A percentile compares a stretch with the other conserved stretches of the same genome.
phyloP scores from a whole-genome alignment of 2,888 invertebrate genomes.

The Nycteola revayana region DNA sequence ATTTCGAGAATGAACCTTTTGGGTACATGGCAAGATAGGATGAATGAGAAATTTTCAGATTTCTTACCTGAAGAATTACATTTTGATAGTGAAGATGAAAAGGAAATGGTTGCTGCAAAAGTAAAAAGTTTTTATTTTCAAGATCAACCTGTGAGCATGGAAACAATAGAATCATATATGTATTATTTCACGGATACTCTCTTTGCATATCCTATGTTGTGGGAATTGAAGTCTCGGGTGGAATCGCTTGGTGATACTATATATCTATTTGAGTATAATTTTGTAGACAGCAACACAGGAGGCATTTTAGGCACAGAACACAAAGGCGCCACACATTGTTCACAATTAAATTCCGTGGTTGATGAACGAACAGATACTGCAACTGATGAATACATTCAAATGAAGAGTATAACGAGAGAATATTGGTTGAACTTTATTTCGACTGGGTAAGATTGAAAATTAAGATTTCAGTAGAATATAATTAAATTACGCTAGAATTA shows the following conservation, averaged over 20 bases:
- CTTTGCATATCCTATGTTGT: constrained; percentile 39
- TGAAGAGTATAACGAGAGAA: constrained; percentile 28
- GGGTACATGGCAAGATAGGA: constrained; percentile 28
- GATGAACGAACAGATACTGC: constrained; percentile 10
- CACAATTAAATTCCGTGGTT: constrained; percentile 31
- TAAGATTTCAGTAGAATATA: too few species aligned
- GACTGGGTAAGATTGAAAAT: constrained; percentile 42
- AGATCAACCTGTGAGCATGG: constrained; percentile 25
- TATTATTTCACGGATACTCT: constrained; percentile 53
- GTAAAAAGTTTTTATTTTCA: constrained; percentile 51
- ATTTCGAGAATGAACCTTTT: constrained; percentile 24
- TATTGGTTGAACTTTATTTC: constrained; percentile 36
- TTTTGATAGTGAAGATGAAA: constrained; percentile 37
- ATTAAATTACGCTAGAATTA: too few species aligned
- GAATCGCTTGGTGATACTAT: constrained; percentile 37
- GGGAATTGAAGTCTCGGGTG: constrained; percentile 33
- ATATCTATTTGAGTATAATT: constrained; percentile 50
- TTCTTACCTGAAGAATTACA: constrained; percentile 45
- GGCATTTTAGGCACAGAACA: constrained; percentile 33
- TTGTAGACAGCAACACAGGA: constrained; percentile 34
- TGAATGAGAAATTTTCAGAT: constrained; percentile 44
- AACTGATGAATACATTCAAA: constrained; percentile 24
- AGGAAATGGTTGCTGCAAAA: constrained; percentile 25
- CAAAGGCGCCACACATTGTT: constrained; percentile 42
- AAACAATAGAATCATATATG: constrained; percentile 25